phyloP scores from a whole-genome alignment of 2,888 invertebrate species.

The Clanis bilineata region DNA sequence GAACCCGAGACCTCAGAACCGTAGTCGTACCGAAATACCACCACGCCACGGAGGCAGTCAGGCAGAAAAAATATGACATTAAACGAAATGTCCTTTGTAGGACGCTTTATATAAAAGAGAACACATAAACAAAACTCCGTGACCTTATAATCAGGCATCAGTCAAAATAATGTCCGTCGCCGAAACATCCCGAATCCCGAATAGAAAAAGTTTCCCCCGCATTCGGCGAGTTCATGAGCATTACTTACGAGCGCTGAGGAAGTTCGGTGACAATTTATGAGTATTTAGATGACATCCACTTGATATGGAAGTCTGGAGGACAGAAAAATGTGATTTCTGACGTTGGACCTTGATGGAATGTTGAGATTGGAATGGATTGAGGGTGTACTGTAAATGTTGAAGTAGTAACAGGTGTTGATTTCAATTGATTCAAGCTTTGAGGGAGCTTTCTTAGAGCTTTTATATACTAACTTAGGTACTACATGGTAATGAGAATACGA shows the following conservation, averaged over 20 bases:
- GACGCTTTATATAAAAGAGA: not conserved
- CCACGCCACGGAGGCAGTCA: not conserved
- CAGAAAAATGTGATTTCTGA: not conserved
- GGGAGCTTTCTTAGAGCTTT: no score
- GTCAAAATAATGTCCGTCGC: not conserved
- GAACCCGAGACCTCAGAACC: no score
- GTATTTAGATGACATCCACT: slow-evolving; percentile 22
- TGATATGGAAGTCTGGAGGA: not conserved
- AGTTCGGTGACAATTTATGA: slow-evolving; percentile 28
- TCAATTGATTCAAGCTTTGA: no score
- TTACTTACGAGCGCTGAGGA: not conserved
- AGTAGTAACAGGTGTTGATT: no score
- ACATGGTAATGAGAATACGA: no score
- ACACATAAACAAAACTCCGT: not conserved
- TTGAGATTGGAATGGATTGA: no score
- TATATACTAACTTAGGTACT: no score
- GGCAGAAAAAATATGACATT: no score
- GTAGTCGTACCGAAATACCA: no score
- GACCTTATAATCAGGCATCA: not conserved
- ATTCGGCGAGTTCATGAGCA: not conserved
- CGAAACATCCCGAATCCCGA: not conserved
- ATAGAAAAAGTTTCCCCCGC: slow-evolving; percentile 2
- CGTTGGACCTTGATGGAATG: not conserved
- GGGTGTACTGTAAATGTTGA: no score
- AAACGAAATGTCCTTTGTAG: not conserved